Percentiles rank a stretch among this genome's conserved stretches.
Evolutionary conservation across 1,140 invertebrate species (phyloP).

Genomic region (Drusus annulatus): DNA sequence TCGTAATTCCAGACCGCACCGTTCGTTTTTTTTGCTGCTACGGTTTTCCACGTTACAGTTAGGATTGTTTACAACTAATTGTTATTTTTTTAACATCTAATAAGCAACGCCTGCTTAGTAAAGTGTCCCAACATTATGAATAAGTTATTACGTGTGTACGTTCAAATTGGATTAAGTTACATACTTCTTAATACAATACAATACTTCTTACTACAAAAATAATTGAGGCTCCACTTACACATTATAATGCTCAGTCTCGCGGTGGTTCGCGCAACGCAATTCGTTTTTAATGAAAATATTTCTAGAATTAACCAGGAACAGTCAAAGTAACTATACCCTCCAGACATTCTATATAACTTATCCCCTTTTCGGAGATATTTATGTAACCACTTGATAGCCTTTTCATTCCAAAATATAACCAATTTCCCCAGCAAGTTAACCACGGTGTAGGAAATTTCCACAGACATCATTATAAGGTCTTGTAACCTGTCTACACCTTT

Average conservation of each 20-base stretch:
- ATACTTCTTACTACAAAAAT: no score
- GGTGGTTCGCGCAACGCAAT: not conserved
- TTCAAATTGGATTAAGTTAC: no score
- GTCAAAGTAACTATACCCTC: not conserved
- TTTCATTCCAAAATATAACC: slow-evolving; percentile 54
- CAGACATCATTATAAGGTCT: slow-evolving; percentile 50
- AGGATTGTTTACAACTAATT: no score
- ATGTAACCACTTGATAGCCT: slow-evolving; percentile 50
- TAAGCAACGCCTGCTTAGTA: no score
- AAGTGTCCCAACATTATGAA: no score
- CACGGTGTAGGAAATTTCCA: slow-evolving; percentile 37
- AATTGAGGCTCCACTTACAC: no score
- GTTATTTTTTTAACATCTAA: no score
- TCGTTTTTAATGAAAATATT: not conserved
- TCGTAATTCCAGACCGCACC: no score
- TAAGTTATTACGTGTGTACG: no score
- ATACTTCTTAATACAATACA: no score
- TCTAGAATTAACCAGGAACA: not conserved
- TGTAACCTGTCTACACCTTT: slow-evolving; percentile 48
- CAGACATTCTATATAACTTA: slow-evolving; percentile 26
- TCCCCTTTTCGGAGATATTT: slow-evolving; percentile 40
- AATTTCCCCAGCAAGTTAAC: slow-evolving; percentile 47
- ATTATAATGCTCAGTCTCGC: not conserved
- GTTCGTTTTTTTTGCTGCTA: no score
- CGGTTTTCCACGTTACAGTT: no score